Percentiles rank a stretch among this genome's conserved stretches.
Evolutionary conservation across 2,113 vertebrate genomes (phyloP).

Genomic region (Aspiorhynchus laticeps): DNA sequence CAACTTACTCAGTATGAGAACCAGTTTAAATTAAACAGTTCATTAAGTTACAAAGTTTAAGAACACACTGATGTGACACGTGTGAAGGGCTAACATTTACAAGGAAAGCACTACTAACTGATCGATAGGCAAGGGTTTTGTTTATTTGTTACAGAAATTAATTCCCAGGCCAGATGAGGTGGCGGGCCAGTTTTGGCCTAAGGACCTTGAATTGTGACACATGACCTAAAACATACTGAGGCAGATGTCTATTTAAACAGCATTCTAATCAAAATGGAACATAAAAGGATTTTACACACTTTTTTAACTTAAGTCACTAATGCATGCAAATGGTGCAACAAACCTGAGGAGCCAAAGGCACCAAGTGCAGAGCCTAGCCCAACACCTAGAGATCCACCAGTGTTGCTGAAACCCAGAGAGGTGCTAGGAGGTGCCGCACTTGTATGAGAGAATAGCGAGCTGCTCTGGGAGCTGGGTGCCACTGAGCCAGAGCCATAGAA

Average conservation of each 20-base stretch:
- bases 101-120: too few relatives aligned
- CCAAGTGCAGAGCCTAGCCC: slow-evolving; percentile 93
- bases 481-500: slow-evolving; percentile 96
- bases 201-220: neutral
- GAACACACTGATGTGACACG: too few relatives aligned
- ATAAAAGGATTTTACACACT: neutral
- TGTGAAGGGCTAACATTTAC: too few relatives aligned
- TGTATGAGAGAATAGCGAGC: slow-evolving; percentile 93
- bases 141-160: neutral
- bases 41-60: too few relatives aligned
- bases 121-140: neutral
- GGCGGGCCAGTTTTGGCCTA: too few relatives aligned
- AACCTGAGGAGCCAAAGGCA: slow-evolving; percentile 97
- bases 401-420: slow-evolving; percentile 91
- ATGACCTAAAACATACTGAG: neutral
- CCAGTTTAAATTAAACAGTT: too few relatives aligned
- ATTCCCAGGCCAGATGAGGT: neutral
- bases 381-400: slow-evolving; percentile 93
- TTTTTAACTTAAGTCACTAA: neutral
- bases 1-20: too few relatives aligned
- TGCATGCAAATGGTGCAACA: slow-evolving; percentile 43
- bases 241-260: neutral
- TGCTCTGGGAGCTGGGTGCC: slow-evolving; percentile 94
- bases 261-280: neutral
- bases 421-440: slow-evolving; percentile 92